Evolutionary conservation across 2,888 invertebrate genomes (phyloP).

Genomic region (Andrena fulva): DNA sequence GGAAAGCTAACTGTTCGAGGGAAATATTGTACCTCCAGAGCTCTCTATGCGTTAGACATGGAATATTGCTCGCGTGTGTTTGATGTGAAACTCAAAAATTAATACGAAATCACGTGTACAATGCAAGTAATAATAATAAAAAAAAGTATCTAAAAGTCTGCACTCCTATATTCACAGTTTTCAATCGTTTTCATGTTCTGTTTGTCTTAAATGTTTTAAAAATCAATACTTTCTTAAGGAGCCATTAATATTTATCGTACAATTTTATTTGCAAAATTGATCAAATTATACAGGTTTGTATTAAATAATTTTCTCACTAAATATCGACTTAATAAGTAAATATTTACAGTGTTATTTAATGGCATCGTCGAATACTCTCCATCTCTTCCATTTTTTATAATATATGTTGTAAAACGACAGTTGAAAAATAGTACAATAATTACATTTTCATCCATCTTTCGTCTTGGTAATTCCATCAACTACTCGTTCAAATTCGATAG

Average conservation of each 20-base stretch:
- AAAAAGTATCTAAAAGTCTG: background rate
- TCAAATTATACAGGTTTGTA: background rate
- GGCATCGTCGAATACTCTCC: background rate
- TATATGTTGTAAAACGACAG: background rate
- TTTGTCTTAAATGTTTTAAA: background rate
- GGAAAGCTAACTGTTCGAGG: conserved; percentile 12
- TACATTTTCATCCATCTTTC: too few relatives aligned
- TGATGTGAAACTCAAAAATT: conserved; percentile 40
- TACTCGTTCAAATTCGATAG: too few relatives aligned
- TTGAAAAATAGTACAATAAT: background rate
- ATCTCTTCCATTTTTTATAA: background rate
- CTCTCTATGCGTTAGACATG: conserved; percentile 30
- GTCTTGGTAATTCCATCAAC: too few relatives aligned
- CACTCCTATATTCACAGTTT: background rate
- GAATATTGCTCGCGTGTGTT: conserved; percentile 5
- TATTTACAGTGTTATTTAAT: conserved; percentile 38
- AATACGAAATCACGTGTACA: conserved; percentile 36
- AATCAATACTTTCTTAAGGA: background rate
- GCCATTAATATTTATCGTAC: background rate
- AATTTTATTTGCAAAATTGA: conserved; percentile 20
- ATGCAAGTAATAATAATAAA: conserved; percentile 22
- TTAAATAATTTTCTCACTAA: conserved; percentile 10
- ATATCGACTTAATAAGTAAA: conserved; percentile 21
- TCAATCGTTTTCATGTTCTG: background rate
- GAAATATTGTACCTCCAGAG: conserved; percentile 28